These are phyloP conservation scores for Caloenas nicobarica DNA, from an alignment of 2,113 vertebrate genomes.

Conservation along the genomic window DNA sequence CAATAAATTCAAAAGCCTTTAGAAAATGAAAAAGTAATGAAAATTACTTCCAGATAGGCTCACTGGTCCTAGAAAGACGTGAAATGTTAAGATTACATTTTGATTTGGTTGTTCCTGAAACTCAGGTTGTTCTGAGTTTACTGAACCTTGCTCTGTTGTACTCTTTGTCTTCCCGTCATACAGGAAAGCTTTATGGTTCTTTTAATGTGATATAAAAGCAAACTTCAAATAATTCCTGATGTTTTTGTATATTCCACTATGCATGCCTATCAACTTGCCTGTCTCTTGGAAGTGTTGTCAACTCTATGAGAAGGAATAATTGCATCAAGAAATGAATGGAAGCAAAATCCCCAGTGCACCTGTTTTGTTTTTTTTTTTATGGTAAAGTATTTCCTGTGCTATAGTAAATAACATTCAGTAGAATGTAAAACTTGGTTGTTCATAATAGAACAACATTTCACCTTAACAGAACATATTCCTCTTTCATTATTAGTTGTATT, in stretches of 20 bases:
- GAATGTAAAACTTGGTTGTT: not conserved
- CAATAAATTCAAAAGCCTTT: not conserved
- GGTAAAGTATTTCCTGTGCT: not conserved
- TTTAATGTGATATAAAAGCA: not conserved
- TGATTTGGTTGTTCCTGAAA: not conserved
- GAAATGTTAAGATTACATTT: not conserved
- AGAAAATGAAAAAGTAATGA: not conserved
- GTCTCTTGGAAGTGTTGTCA: not conserved
- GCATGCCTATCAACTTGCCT: not conserved
- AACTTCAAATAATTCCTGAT: not conserved
- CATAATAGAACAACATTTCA: not conserved
- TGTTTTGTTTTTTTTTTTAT: no score
- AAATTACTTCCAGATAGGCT: slow-evolving; percentile 27
- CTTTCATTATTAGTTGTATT: not conserved
- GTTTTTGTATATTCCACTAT: not conserved
- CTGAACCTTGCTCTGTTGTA: not conserved
- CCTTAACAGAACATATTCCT: not conserved
- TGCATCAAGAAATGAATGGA: not conserved
- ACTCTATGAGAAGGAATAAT: not conserved
- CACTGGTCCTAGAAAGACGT: slow-evolving; percentile 36
- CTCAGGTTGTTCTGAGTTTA: not conserved
- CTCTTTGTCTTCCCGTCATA: not conserved
- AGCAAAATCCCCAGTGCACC: no score
- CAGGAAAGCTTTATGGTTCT: not conserved
- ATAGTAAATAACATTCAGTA: not conserved